These are phyloP conservation scores for Pharmacophagus antenor DNA, from an alignment of 2,888 invertebrate species.

Conservation along the genomic window DNA sequence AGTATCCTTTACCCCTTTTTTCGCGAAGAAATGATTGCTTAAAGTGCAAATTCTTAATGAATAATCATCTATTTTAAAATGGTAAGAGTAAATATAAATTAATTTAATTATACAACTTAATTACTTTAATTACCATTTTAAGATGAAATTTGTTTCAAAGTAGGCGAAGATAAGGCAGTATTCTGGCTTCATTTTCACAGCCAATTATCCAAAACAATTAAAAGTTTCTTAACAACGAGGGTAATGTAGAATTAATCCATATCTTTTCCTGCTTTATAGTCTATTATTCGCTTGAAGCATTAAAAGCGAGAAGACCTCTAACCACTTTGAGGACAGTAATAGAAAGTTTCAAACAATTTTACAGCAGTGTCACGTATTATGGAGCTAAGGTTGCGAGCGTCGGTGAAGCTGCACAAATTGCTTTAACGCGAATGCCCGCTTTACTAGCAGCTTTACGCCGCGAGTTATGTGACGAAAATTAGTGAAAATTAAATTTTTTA, in stretches of 20 bases:
- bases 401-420: conserved; percentile 32
- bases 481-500: conserved; percentile 53
- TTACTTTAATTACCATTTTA: conserved; percentile 14
- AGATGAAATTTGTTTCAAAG: conserved; percentile 22
- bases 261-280: conserved; percentile 30
- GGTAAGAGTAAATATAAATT: not conserved
- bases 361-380: conserved; percentile 33
- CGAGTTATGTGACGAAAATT: conserved; percentile 42
- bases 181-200: conserved; percentile 22
- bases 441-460: conserved; percentile 33
- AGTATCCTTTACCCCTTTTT: too few relatives aligned
- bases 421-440: conserved; percentile 33
- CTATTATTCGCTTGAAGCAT: conserved; percentile 26
- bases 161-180: conserved; percentile 20
- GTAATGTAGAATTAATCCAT: conserved; percentile 30
- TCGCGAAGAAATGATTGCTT: too few relatives aligned
- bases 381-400: conserved; percentile 30
- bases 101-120: not conserved
- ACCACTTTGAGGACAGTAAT: conserved; percentile 31
- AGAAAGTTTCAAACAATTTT: conserved; percentile 35
- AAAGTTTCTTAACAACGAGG: conserved; percentile 29
- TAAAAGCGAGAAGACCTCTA: conserved; percentile 25
- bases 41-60: not conserved
- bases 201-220: conserved; percentile 30
- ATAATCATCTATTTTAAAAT: not conserved